phyloP scores from a whole-genome alignment of 1,140 invertebrate species.

The Eueides isabella region DNA sequence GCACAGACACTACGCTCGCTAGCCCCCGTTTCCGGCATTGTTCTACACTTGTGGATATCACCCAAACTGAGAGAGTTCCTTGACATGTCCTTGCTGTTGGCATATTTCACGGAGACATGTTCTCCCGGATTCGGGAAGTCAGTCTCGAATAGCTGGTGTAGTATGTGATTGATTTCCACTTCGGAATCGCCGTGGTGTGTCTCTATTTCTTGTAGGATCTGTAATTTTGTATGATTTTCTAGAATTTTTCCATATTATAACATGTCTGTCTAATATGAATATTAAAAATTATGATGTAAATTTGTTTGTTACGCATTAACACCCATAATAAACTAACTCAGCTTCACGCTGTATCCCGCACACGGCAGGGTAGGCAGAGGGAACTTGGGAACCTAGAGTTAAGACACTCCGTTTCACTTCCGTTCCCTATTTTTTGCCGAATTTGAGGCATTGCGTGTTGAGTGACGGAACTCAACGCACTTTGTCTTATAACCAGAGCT shows the following conservation, averaged over 20 bases:
- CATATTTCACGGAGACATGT: conserved; percentile 71
- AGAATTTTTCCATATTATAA: no score
- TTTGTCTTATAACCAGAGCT: no score
- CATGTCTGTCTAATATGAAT: no score
- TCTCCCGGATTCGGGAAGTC: conserved; percentile 85
- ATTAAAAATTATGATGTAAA: no score
- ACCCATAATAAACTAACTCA: no score
- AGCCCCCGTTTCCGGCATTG: conserved; percentile 52
- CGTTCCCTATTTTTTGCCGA: background rate
- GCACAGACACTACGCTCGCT: conserved; percentile 30
- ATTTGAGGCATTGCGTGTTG: no score
- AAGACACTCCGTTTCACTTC: background rate
- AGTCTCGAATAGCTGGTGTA: conserved; percentile 84
- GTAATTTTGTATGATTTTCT: conserved; percentile 24
- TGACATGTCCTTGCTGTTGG: conserved; percentile 22
- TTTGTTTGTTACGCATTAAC: no score
- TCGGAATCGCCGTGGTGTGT: conserved; percentile 85
- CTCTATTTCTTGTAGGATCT: conserved; percentile 88
- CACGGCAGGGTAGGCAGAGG: no score
- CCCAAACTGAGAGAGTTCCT: conserved; percentile 24
- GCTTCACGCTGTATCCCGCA: background rate
- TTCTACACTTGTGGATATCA: conserved; percentile 50
- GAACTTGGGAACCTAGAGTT: background rate
- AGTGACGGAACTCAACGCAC: no score
- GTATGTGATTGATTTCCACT: conserved; percentile 80